Base-by-base conservation (phyloP, 2,888 invertebrate species). In the Epinotia demarniana region DNA sequence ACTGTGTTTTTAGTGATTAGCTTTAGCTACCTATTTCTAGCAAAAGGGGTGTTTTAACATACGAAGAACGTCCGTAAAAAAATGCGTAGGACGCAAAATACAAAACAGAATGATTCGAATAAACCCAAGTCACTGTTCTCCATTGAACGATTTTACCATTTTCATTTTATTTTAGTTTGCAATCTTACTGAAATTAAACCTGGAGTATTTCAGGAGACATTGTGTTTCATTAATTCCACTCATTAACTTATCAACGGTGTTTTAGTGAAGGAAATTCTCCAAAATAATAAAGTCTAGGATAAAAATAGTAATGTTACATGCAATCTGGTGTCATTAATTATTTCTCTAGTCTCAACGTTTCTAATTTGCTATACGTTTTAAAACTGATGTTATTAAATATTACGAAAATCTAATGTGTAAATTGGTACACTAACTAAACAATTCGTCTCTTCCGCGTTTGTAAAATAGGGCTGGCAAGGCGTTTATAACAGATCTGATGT, bases 381-480 rank as follows among this genome's bases (percentile, higher is more conserved):
- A 39, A 39, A 39, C 39, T 39, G 39, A 39, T 9, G 39, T 8
- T 39, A 39, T 39, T 39, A 33, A 4, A 5, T 33, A 33, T 39
- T 9, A 39, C 39, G 39, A 39, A 39, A 39, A 39, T 39, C 9
- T 39, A 39, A 39, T 39, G 9, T 39, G 39, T 39, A 39, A 39
- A 39, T 39, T 39, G 39, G 39, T 39, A 9, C 39, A 80, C 80
- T 86, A 87, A 88, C 86, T 78, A 86, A 84, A 88, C 88, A 89
- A 89, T 86, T 87, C 86, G 87, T 82, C 84, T 84, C 85, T 86
- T 89, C 88, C 89, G 83, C 79, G 78, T 84, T 79, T 79, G 78
- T 39, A 13, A 39, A 33, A 39, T 61, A 83, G 82, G 83, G 81
- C 77, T 82, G 83, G 16, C 72, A 72, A 39, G 9, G 1, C 9